Base-by-base conservation (phyloP, 2,888 invertebrate genomes). In the Plebejus melissa region DNA sequence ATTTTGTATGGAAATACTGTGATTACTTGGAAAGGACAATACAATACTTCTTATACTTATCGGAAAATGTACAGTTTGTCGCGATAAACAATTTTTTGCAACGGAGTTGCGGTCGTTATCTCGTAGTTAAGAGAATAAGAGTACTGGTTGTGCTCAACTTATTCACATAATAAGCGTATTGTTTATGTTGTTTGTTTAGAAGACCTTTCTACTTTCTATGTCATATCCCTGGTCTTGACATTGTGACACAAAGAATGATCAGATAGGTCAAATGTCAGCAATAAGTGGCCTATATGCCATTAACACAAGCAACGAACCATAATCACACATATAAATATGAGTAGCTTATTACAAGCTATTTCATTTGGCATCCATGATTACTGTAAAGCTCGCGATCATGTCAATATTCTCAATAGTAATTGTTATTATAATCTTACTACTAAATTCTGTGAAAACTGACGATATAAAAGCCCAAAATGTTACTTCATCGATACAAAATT, bases 181-280 rank as follows among this genome's bases (percentile, higher is more conserved):
- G 46, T 74, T 28, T 54, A 50, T 38, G 1, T 76, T 60, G 57
- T 74, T 74, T 22, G 74, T 74, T 76, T 57, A 16, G 11, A 5
- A 75, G 58, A 75, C 71, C 71, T 75, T 71, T 75, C 75, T 71
- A 75, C 75, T 75, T 75, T 75, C 75, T 41, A 75, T 16, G 41
- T 38, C 70, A 71, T 41, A 58, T 41, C 75, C 75, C 54, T 57
- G 74, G n/a, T 46, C 54, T 50, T 75, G 71, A 70, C 71, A 71
- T 75, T 46, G 84, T 82, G 81, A 84, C 85, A 86, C 85, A 84
- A 84, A 81, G 76, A 82, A 80, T 87, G 89, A 90, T 88, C 82
- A 90, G 90, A 85, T 90, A 82, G 93, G 92, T 91, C 91, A 90
- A 90, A 88, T 92, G 92, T 93, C 92, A 92, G 88, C 82, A 82